These are phyloP conservation scores for Dipodomys merriami DNA, from an alignment of 2,113 vertebrate species.

Conservation along the genomic window DNA sequence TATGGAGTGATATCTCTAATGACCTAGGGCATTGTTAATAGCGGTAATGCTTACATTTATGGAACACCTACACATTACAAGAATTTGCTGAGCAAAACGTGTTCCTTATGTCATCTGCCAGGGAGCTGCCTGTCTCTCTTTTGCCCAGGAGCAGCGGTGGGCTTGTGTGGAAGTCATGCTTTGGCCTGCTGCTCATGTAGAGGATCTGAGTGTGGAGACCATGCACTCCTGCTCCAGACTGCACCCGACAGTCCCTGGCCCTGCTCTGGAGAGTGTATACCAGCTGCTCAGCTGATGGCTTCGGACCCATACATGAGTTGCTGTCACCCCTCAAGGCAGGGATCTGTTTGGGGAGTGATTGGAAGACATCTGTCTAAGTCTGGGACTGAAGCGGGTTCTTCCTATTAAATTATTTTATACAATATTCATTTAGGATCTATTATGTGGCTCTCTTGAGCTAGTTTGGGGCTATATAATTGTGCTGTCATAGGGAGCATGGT, in stretches of 20 bases:
- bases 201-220: background rate
- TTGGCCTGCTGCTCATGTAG: background rate
- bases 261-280: background rate
- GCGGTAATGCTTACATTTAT: background rate
- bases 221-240: accelerated
- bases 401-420: background rate
- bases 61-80: background rate
- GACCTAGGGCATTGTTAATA: background rate
- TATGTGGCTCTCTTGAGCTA: background rate
- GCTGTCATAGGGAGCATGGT: background rate
- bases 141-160: background rate
- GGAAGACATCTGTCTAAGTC: background rate
- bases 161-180: background rate
- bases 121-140: background rate
- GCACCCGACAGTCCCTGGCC: background rate
- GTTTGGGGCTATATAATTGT: background rate
- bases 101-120: background rate
- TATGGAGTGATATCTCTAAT: background rate
- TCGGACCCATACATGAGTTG: background rate
- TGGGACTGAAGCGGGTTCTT: background rate
- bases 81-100: background rate
- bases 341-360: background rate
- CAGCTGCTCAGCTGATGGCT: background rate
- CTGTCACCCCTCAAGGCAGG: background rate
- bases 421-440: background rate